Evolutionary conservation across 2,797 vertebrate genomes (phyloP), one percentile per base, ranked within the genome.

Genomic region (Acrossocheilus wenchowensis): DNA sequence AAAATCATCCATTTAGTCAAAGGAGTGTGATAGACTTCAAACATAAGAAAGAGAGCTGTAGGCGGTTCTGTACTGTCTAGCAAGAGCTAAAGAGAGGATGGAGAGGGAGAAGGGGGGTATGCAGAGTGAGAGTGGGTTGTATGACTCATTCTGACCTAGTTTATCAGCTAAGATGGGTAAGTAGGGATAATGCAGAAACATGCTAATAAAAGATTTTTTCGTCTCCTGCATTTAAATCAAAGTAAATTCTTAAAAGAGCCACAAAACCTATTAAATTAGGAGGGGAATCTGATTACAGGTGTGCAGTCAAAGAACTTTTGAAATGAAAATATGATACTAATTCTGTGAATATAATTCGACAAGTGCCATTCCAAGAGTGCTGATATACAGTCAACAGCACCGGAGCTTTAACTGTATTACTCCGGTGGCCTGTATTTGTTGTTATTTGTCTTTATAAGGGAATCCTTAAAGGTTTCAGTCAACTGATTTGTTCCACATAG

Each of bases 61-160:
- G 78, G 81, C 81, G 30, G 78, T 84, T 82, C 81, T 89, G 84
- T 86, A 75, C 81, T 86, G 89, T 89, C 87, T 88, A 82, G 72
- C 78, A 84, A 79, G 77, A 62, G 78, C 30, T 86, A 39, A 82
- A 57, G 48, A 75, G 74, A 48, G 52, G 43, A 60, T 30, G 74
- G 60, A 86, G 30, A 52, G 17, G 75, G 74, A 12, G 17, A 19
- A 87, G 52, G 69, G 82, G 82, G 30, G 6, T 68, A n/a, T 84
- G 78, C 26, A 84, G 66, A 83, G 78, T 87, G 66, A 26, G 73
- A 84, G 48, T 84, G 85, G 68, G 87, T 78, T 89, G 71, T 86
- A 84, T 90, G 90, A 89, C 89, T 91, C 90, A 90, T 86, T 87
- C 78, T 90, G 91, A 91, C 90, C 90, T 87, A 90, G 64, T 89